These are phyloP conservation scores for Eriocheir sinensis DNA, from an alignment of 1,140 invertebrate species.

Conservation along the genomic window DNA sequence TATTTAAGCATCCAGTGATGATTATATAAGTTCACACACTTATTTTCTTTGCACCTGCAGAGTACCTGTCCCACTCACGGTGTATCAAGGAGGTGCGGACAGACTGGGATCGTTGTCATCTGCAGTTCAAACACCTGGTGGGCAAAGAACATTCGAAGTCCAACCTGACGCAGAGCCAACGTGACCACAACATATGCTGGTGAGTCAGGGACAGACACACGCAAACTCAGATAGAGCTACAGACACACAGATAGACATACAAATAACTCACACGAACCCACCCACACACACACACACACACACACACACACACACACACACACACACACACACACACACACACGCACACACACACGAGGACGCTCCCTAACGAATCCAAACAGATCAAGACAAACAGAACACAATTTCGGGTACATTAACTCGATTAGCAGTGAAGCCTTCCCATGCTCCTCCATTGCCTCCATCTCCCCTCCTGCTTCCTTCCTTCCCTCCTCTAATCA, in stretches of 20 bases:
- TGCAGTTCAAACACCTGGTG: constrained; percentile 55
- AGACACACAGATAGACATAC: not conserved
- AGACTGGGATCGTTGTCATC: constrained; percentile 61
- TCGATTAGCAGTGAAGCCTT: not conserved
- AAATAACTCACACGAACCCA: not conserved
- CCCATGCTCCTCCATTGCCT: too few species aligned
- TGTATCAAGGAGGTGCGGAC: constrained; percentile 51
- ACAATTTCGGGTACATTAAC: not conserved
- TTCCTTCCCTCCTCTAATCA: too few species aligned
- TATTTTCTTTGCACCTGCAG: too few species aligned
- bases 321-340: constrained; percentile 33
- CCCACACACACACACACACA: constrained; percentile 28
- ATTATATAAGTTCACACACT: too few species aligned
- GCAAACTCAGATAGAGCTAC: too few species aligned
- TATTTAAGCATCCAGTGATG: too few species aligned
- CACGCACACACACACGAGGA: not conserved
- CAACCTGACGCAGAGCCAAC: constrained; percentile 36
- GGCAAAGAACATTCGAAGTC: constrained; percentile 18
- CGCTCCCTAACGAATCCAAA: not conserved
- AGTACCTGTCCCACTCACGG: constrained; percentile 45
- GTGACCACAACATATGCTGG: constrained; percentile 54
- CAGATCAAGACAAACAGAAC: not conserved
- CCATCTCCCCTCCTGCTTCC: too few species aligned
- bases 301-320: not conserved
- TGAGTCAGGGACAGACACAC: too few species aligned